phyloP scores from a whole-genome alignment of 2,797 vertebrate species.

The Discoglossus pictus region DNA sequence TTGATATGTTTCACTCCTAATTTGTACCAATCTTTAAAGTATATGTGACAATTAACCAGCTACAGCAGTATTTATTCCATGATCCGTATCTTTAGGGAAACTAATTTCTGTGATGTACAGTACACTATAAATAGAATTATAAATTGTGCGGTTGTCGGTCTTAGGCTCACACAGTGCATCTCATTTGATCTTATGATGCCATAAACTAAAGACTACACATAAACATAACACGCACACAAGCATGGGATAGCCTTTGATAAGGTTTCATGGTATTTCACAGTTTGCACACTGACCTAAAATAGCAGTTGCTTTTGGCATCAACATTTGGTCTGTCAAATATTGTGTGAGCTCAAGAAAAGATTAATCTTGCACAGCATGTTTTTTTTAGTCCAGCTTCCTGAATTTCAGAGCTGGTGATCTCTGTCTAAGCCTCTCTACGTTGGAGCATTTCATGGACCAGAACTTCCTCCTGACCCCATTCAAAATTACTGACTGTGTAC shows the following conservation, averaged over 20 bases:
- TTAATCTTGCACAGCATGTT: conserved; percentile 39
- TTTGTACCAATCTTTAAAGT: conserved; percentile 23
- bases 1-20: conserved; percentile 24
- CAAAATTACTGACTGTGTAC: conserved; percentile 4
- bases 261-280: conserved; percentile 51
- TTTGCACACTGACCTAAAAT: conserved; percentile 51
- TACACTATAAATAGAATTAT: neutral
- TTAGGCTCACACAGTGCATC: conserved; percentile 54
- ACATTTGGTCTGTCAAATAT: conserved; percentile 48
- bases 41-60: conserved; percentile 18
- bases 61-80: conserved; percentile 9
- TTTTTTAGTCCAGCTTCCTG: conserved; percentile 24
- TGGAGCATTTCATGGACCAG: neutral
- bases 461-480: neutral
- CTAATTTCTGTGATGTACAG: conserved; percentile 3
- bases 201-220: conserved; percentile 33
- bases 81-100: neutral
- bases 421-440: neutral
- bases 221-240: conserved; percentile 48
- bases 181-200: conserved; percentile 45
- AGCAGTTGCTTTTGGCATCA: conserved; percentile 51
- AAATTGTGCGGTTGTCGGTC: conserved; percentile 9
- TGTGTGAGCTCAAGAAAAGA: conserved; percentile 48
- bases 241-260: conserved; percentile 46
- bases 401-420: conserved; percentile 1